phyloP scores from a whole-genome alignment of 2,113 vertebrate species.

The Gymnobelideus leadbeateri region DNA sequence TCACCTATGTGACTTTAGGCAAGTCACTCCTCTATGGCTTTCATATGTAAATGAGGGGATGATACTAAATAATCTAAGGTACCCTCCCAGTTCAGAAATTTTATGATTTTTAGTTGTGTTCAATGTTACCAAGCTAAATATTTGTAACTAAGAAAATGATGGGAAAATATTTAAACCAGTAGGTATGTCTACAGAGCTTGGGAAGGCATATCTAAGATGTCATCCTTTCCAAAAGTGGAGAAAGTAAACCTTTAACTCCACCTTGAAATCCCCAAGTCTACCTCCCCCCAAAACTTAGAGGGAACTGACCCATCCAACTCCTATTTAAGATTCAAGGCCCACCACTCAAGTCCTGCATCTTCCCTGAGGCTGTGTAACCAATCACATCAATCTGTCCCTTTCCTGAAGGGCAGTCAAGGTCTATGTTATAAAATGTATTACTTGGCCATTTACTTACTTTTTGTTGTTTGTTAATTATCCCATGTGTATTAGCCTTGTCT shows the following conservation, averaged over 20 bases:
- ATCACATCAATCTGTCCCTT: neutral
- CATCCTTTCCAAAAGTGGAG: constrained; percentile 46
- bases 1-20: neutral
- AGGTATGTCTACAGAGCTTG: neutral
- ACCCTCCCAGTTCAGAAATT: neutral
- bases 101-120: neutral
- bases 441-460: neutral
- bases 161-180: constrained; percentile 48
- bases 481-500: constrained; percentile 1
- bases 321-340: neutral
- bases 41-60: neutral
- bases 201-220: constrained; percentile 33
- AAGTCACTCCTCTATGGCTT: neutral
- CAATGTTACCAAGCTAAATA: constrained; percentile 32
- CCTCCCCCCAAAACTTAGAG: neutral
- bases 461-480: neutral
- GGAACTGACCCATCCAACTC: neutral
- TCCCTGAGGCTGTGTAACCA: neutral
- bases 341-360: neutral
- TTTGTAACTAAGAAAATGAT: neutral
- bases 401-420: neutral
- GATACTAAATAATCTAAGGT: neutral
- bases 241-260: neutral
- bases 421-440: constrained; percentile 29
- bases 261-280: neutral